Conservation (phyloP, 2,888 invertebrate genomes). For the Xestia xanthographa region DNA sequence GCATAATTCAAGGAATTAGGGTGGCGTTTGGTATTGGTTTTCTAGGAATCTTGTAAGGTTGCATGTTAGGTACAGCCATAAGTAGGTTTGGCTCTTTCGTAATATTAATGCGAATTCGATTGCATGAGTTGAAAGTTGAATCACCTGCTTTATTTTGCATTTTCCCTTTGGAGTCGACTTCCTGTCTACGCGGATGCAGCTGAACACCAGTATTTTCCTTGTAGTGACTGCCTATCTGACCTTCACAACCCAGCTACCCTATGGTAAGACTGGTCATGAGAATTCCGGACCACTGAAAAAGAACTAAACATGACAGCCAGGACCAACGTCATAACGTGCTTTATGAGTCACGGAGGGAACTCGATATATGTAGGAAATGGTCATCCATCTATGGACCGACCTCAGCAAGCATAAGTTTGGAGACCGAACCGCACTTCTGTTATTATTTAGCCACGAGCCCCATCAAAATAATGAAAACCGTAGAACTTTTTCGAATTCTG, state of each 20-base stretch:
- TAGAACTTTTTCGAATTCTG: conserved; percentile 41
- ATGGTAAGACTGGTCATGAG: background rate
- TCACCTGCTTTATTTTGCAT: background rate
- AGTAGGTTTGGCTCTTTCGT: too few species aligned
- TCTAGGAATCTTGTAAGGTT: conserved; percentile 20
- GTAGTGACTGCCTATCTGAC: background rate
- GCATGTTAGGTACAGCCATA: too few species aligned
- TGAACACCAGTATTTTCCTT: background rate
- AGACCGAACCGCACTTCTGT: background rate
- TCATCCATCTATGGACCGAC: background rate
- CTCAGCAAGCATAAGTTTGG: background rate
- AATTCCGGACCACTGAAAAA: background rate
- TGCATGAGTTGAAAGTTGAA: background rate
- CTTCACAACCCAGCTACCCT: background rate
- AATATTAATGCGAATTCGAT: background rate
- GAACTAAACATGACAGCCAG: background rate
- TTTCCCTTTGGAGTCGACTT: too few species aligned
- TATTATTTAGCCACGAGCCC: background rate
- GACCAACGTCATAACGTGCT: background rate
- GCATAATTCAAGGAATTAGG: background rate
- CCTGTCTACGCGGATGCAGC: background rate
- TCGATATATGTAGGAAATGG: background rate
- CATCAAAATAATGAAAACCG: conserved; percentile 3
- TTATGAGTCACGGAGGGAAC: background rate
- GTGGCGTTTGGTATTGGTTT: background rate